phyloP scores from a whole-genome alignment of 2,113 vertebrate species.

The Nyctibius bracteatus region DNA sequence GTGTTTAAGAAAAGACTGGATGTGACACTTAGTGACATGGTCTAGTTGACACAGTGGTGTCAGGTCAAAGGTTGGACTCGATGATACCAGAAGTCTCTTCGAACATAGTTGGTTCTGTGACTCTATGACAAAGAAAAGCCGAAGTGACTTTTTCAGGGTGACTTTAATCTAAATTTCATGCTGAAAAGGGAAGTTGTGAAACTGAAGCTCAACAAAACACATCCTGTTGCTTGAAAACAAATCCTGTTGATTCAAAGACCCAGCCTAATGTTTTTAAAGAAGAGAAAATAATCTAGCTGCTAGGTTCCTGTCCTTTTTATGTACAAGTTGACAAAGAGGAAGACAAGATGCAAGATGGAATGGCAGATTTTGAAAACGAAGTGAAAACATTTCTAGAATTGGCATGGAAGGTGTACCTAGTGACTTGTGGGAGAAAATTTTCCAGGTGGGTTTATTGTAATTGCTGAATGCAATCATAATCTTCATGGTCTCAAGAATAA shows the following conservation, averaged over 20 bases:
- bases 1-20: too few relatives aligned
- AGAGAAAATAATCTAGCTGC: background rate
- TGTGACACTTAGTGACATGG: too few relatives aligned
- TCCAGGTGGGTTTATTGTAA: background rate
- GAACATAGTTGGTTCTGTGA: too few relatives aligned
- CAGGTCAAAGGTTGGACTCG: too few relatives aligned
- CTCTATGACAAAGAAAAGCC: background rate
- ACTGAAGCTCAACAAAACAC: background rate
- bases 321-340: background rate
- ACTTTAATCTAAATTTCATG: background rate
- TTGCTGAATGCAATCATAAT: background rate
- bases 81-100: too few relatives aligned
- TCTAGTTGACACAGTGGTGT: too few relatives aligned
- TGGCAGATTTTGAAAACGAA: background rate
- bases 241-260: background rate
- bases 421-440: background rate
- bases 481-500: background rate
- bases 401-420: background rate
- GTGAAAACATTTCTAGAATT: background rate
- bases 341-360: background rate
- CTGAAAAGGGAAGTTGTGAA: background rate
- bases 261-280: background rate
- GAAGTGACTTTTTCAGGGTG: background rate
- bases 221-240: background rate
- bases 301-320: background rate